These are phyloP conservation scores for Agrilus mali DNA, from an alignment of 2,888 invertebrate genomes.

Conservation along the genomic window DNA sequence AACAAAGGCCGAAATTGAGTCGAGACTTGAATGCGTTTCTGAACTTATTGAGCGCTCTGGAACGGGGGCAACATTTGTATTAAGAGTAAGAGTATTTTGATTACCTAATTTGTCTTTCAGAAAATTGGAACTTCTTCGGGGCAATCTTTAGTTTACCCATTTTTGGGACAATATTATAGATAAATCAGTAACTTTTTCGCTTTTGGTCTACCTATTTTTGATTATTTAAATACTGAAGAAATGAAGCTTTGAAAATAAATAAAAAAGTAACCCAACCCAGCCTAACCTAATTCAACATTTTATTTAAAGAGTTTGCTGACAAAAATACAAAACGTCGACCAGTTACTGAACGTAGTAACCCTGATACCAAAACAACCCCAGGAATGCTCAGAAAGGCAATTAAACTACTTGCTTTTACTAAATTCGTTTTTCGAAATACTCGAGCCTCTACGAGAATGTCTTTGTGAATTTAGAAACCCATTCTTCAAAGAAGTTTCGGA, in stretches of 20 bases:
- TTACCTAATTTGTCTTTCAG: no score
- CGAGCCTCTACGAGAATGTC: conserved; percentile 44
- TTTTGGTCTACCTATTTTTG: no score
- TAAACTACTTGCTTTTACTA: conserved; percentile 64
- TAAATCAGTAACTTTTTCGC: no score
- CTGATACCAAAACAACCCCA: conserved; percentile 36
- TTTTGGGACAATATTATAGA: no score
- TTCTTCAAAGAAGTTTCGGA: conserved; percentile 21
- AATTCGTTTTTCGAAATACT: conserved; percentile 67
- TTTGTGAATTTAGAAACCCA: conserved; percentile 18
- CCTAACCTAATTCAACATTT: neutral
- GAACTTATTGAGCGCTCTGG: conserved; percentile 60
- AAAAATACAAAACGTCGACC: conserved; percentile 66
- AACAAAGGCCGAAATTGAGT: conserved; percentile 49
- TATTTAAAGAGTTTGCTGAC: conserved; percentile 44
- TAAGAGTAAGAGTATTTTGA: conserved; percentile 23
- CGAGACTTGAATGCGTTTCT: conserved; percentile 59
- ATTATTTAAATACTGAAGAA: no score
- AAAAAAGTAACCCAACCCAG: no score
- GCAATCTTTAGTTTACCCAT: no score
- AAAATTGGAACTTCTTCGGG: no score
- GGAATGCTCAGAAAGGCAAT: conserved; percentile 55
- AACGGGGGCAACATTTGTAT: conserved; percentile 51
- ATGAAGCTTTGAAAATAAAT: no score
- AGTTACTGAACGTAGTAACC: conserved; percentile 51